Evolutionary conservation across 2,888 invertebrate species (phyloP), one percentile per base, ranked within the genome.

Genomic region (Rotaria magnacalcarata): DNA sequence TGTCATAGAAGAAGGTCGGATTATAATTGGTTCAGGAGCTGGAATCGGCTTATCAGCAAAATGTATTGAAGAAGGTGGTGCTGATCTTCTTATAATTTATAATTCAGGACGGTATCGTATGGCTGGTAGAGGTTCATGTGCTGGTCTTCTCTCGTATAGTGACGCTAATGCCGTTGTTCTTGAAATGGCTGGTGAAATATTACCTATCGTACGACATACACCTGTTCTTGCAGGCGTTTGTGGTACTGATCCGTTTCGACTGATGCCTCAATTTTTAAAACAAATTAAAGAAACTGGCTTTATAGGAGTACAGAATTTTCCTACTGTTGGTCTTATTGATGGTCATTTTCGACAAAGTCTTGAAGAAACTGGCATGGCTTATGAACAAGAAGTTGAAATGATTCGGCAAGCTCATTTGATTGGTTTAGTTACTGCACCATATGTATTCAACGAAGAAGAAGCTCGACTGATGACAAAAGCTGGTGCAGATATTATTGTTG

Each of bases 81-180:
- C n/a, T 24, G 80, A 80, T 80, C 11, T 80, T 47, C 24, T 80
- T 4, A 80, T 80, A 19, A 47, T 80, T n/a, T 80, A 80, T 47
- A 80, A 80, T 47, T 80, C 80, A 80, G 80, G 80, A 80, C 80
- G 80, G 47, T 80, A 47, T n/a, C 80, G 80, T 47, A 80, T 80
- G 80, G 80, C 80, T 47, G 80, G 80, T 11, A 43, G 80, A n/a
- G 80, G 80, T 10, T 80, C 80, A 24, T 47, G 11, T 4, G 80
- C 80, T 47, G 80, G 80, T 47, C 47, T 80, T 19, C 80, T 80
- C 11, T 80, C 80, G 0, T 80, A 80, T n/a, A 47, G 80, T 47
- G 80, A 80, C n/a, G 80, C 80, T 11, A 80, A 80, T 80, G 80
- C 47, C n/a, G 16, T 80, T 80, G 80, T 80, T 47, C 10, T 80